Percentiles rank a stretch among this genome's conserved stretches.
Evolutionary conservation across 1,140 invertebrate genomes (phyloP).

Genomic region (Aethina tumida): DNA sequence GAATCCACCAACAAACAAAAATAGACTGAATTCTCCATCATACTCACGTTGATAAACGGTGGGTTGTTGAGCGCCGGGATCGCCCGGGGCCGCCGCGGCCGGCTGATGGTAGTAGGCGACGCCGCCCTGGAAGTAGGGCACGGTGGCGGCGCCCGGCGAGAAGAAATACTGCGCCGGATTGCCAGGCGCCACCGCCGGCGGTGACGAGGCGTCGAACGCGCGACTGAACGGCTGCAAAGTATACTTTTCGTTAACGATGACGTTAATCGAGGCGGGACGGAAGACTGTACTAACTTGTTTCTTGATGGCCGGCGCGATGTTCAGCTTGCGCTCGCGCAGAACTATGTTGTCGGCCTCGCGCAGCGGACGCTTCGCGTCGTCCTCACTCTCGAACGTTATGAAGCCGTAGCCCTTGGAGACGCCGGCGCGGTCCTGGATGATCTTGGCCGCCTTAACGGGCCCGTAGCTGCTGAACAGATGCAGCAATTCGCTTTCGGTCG

Average conservation of each 20-base stretch:
- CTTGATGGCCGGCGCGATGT: conserved; percentile 83
- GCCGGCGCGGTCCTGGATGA: conserved; percentile 85
- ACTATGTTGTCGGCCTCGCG: conserved; percentile 48
- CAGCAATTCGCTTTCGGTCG: conserved; percentile 72
- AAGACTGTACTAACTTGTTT: conserved; percentile 54
- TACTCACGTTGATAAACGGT: conserved; percentile 32
- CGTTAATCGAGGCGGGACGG: conserved; percentile 9
- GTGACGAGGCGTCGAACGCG: conserved; percentile 25
- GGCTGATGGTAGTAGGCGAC: conserved; percentile 29
- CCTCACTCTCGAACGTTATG: conserved; percentile 89
- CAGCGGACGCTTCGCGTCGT: conserved; percentile 70
- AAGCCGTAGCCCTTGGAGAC: conserved; percentile 93
- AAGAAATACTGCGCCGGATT: conserved; percentile 30
- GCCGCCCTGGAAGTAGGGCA: conserved; percentile 30
- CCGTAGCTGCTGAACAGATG: conserved; percentile 80
- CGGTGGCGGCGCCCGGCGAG: conserved; percentile 19
- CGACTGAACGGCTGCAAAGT: conserved; percentile 27
- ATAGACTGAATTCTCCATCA: background rate
- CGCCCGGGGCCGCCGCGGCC: conserved; percentile 15
- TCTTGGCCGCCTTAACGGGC: conserved; percentile 86
- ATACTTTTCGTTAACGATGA: conserved; percentile 9
- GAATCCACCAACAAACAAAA: too few relatives aligned
- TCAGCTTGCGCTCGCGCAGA: conserved; percentile 72
- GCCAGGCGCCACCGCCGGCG: conserved; percentile 21
- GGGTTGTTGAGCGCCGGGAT: conserved; percentile 26